Conservation (phyloP, 2,888 invertebrate species). For the Noctua comes region DNA sequence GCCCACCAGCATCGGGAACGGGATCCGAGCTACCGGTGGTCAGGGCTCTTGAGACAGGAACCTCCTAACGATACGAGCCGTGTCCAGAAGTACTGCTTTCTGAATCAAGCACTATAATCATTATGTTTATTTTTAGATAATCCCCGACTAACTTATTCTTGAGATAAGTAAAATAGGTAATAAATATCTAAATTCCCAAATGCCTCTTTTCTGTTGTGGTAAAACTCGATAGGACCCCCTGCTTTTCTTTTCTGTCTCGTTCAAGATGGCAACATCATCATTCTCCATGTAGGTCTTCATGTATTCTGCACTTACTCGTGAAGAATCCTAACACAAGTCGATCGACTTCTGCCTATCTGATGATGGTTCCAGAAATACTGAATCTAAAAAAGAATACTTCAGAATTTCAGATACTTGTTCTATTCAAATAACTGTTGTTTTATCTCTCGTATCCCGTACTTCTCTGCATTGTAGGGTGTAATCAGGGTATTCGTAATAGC, state of each 20-base stretch:
- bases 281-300: too few relatives aligned
- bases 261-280: background rate
- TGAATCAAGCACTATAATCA: too few relatives aligned
- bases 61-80: too few relatives aligned
- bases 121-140: too few relatives aligned
- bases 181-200: too few relatives aligned
- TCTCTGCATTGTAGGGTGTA: background rate
- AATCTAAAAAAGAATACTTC: background rate
- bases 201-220: background rate
- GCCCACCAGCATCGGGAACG: too few relatives aligned
- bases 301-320: too few relatives aligned
- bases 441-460: conserved; percentile 3
- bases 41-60: too few relatives aligned
- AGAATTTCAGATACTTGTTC: background rate
- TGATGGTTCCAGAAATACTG: background rate
- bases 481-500: background rate
- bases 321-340: background rate
- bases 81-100: too few relatives aligned
- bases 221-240: background rate
- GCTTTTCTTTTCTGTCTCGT: background rate
- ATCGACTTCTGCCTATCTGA: background rate
- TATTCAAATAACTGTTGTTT: background rate
- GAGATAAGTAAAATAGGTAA: too few relatives aligned
- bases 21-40: too few relatives aligned
- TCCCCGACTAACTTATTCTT: too few relatives aligned